Base-by-base conservation (phyloP, 1,140 invertebrate genomes). In the Papilio xuthus region DNA sequence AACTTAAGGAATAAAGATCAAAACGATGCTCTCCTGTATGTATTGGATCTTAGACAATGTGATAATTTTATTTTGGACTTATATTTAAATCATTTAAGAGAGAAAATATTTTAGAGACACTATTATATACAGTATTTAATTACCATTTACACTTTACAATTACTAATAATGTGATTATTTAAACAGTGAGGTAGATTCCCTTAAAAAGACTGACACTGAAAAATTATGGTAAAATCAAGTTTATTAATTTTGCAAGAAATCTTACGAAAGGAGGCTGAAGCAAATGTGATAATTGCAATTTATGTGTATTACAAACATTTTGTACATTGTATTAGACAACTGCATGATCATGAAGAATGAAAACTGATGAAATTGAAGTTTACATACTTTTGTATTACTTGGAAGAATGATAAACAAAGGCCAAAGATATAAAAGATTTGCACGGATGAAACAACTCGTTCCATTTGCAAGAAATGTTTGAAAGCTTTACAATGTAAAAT, bases 1-100 rank as follows among this genome's bases (percentile, higher is more conserved):
- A 94, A 93, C 82, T 86, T 81, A 28, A 90, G 91, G 79, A 90
- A 86, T 71, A 88, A 86, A 78, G 86, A 92, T 84, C 89, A 87
- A 82, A 80, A 80, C 79, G 85, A 90, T 86, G 81, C 86, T 13
- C 82, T 93, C 20, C 81, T 94, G 70, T 86, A 92, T 78, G 86
- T 93, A 78, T 56, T 83, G 60, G 81, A 92, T 37, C 75, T 93
- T 12, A 82, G 72, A 32, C 87, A 90, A 78, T 88, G 87, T 86
- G 83, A 87, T 82, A 82, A 70, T 81, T 41, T 73, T 79, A 69
- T 89, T 13, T 79, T 92, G 76, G 85, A 92, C 75, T 79, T 89
- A 77, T 93, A 93, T 80, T 80, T 85, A 44, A 81, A 82, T 81
- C 72, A 86, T 78, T 81, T 90, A 23, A 80, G 78, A 82, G 82